Conservation (phyloP, 1,140 invertebrate species). For the Caenorhabditis remanei region DNA sequence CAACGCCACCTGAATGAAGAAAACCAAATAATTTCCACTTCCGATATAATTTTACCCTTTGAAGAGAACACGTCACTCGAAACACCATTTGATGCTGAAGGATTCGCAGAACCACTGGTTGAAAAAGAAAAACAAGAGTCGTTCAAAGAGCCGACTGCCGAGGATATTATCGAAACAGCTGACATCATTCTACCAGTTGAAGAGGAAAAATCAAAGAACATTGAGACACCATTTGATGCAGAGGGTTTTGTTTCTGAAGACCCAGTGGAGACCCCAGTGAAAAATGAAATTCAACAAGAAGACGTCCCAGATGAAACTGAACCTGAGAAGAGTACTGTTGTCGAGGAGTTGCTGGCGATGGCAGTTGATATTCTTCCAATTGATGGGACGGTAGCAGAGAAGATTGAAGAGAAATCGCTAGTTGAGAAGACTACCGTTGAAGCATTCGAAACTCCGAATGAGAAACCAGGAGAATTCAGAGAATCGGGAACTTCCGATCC, state of each 20-base stretch:
- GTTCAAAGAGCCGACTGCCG: not conserved
- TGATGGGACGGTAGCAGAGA: not conserved
- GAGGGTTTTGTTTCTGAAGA: not conserved
- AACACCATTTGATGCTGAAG: not conserved
- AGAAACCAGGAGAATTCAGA: too few relatives aligned
- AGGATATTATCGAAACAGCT: constrained; percentile 6
- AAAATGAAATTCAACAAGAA: not conserved
- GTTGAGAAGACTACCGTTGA: not conserved
- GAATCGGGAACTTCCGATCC: too few relatives aligned
- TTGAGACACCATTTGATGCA: not conserved
- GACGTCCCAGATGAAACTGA: not conserved
- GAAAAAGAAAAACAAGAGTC: too few relatives aligned
- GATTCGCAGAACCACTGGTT: not conserved
- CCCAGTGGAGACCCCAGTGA: not conserved
- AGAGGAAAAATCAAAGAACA: not conserved
- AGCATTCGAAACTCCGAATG: too few relatives aligned
- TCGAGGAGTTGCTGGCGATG: not conserved
- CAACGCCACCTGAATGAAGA: not conserved
- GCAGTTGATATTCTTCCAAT: not conserved
- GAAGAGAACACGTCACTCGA: too few relatives aligned
- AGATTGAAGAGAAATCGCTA: not conserved
- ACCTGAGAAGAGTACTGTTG: not conserved
- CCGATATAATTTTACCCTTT: not conserved
- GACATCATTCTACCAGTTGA: not conserved
- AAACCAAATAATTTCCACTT: not conserved